Conservation (phyloP, 2,113 vertebrate genomes). For the Pholis gunnellus region DNA sequence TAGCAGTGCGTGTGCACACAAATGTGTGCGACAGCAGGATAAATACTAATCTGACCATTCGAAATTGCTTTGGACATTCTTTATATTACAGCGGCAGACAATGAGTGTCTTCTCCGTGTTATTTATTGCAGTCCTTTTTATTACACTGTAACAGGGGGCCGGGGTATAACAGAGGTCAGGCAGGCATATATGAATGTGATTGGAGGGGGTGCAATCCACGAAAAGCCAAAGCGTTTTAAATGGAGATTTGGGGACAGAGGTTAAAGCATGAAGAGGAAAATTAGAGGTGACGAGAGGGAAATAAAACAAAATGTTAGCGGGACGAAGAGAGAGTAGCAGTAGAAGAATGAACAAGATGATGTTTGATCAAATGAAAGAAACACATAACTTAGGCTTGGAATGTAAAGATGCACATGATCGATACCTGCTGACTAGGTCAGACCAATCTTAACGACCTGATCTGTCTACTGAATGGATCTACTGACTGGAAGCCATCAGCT, state of each 20-base stretch:
- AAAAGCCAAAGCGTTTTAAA: conserved; percentile 45
- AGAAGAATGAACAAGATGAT: background rate
- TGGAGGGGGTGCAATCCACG: conserved; percentile 6
- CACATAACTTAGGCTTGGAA: background rate
- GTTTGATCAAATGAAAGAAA: background rate
- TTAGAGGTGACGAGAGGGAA: background rate
- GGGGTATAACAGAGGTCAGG: conserved; percentile 60
- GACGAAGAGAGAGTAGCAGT: background rate
- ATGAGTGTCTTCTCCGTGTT: conserved; percentile 54
- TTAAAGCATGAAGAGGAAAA: conserved; percentile 13
- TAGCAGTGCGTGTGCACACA: background rate
- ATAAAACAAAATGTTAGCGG: background rate
- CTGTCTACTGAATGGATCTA: conserved; percentile 66
- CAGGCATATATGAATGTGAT: conserved; percentile 46
- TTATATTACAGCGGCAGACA: conserved; percentile 62
- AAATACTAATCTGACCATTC: conserved; percentile 62
- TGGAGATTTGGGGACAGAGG: conserved; percentile 44
- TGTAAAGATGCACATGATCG: conserved; percentile 36
- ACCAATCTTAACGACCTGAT: conserved; percentile 53
- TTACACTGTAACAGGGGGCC: conserved; percentile 66
- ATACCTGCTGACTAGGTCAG: conserved; percentile 61
- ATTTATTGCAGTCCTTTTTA: conserved; percentile 65
- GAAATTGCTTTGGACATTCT: conserved; percentile 60
- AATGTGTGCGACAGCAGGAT: conserved; percentile 36
- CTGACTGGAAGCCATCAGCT: conserved; percentile 64